phyloP scores from a whole-genome alignment of 2,113 vertebrate species.

The Tauraco erythrolophus region DNA sequence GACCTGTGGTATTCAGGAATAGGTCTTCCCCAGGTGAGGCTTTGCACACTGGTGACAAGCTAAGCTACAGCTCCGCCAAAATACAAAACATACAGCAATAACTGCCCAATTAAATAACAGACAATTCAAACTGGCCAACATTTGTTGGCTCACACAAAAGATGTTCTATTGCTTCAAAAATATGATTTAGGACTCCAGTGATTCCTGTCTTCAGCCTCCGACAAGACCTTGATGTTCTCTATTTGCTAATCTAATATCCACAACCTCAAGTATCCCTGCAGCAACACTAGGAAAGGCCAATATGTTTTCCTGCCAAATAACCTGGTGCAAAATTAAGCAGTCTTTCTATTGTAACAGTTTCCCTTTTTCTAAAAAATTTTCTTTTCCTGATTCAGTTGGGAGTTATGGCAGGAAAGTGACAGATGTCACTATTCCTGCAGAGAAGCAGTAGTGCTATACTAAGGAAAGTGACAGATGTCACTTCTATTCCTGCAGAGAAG shows the following conservation, averaged over 20 bases:
- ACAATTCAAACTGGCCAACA: not conserved
- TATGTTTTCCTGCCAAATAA: not conserved
- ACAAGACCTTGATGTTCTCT: not conserved
- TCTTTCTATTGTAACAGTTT: not conserved
- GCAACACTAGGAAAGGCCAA: not conserved
- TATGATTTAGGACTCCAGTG: not conserved
- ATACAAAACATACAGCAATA: not conserved
- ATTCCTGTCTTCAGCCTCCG: not conserved
- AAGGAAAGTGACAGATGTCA: not conserved
- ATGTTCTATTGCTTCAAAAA: not conserved
- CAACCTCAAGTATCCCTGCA: not conserved
- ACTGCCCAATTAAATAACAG: not conserved
- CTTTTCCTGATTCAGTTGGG: not conserved
- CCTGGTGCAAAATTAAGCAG: not conserved
- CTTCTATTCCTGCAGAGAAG: not conserved
- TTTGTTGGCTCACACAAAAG: not conserved
- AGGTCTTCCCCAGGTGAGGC: constrained; percentile 39
- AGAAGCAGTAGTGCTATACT: too few relatives aligned
- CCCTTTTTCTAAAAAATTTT: not conserved
- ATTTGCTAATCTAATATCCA: not conserved
- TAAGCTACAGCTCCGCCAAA: constrained; percentile 37
- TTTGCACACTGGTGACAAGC: constrained; percentile 56
- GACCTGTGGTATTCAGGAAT: constrained; percentile 40
- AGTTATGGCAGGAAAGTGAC: not conserved
- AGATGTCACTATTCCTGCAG: not conserved